Base-by-base conservation (phyloP, 2,888 invertebrate genomes). In the Pristionchus mayeri region DNA sequence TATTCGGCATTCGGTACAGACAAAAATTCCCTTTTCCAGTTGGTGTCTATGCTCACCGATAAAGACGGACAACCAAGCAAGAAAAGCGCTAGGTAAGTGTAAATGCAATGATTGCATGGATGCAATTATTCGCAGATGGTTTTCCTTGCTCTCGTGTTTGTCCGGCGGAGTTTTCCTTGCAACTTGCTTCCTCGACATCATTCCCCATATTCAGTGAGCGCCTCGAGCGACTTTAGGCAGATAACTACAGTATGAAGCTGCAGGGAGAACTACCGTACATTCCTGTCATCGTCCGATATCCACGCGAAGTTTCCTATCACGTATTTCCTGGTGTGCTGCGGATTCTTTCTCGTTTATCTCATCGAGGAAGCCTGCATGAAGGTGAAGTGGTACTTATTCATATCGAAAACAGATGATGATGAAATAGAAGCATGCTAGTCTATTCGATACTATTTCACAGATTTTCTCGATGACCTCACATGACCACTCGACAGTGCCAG, bases 341-440 rank as follows among this genome's bases (percentile, higher is more conserved):
- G 92, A 11, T 92, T 92, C 85, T 92, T 93, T 80, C 87, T 92
- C 76, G 91, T 92, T 57, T 92, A 93, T 85, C 90, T 92, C 54
- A 85, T 93, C 67, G 92, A 92, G 81, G 92, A 92, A 85, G 54
- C 90, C 18, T 88, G 88, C n/a, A 85, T 90, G 6, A 85, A 86
- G 80, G 88, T 87, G 7, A 3, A 30, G 0, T 6, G 16, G 24
- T 50, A 44, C 44, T 13, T 44, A 13, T 44, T 44, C 44, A 44
- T 44, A 13, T 6, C 7, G 6, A 9, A 44, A 44, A 44, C 13
- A 13, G 44, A 13, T 13, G 44, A 9, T 6, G 44, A 13, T 44
- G 6, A 44, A 44, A 44, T 44, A 13, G 44, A 13, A 6, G 44
- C 13, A 13, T 44, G 44, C 44, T 44, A 44, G 13, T 44, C 7